Evolutionary conservation across 1,140 invertebrate species (phyloP), one percentile per base, ranked within the genome.

Genomic region (Calephelis virginiensis): DNA sequence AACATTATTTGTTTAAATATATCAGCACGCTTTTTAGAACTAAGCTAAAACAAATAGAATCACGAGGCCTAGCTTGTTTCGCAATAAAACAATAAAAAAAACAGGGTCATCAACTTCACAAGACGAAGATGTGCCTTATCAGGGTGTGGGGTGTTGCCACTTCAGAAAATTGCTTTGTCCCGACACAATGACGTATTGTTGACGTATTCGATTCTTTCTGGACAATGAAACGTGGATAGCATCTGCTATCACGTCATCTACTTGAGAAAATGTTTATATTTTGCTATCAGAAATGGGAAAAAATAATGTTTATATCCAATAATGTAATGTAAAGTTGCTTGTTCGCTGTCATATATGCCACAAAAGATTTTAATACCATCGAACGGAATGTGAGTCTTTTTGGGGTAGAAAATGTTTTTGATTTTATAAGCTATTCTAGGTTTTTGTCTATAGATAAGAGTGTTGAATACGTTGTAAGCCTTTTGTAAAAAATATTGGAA

Each of bases 101-200:
- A 59, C 53, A 59, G 53, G 53, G 53, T 59, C 53, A 10, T 59
- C 53, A 59, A 59, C 53, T 59, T 38, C 53, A 37, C 53, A 59
- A 59, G 72, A 68, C 70, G 67, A 66, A 70, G 69, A 68, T 73
- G 72, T 73, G 72, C 69, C 72, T 73, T 73, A 73, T 73, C 69
- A 64, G 68, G 69, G 66, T 70, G 67, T 69, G 62, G 66, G 74
- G 71, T 67, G 71, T 73, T 66, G 71, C 74, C 78, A 80, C 78
- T 80, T 75, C 77, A 72, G 68, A 70, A 80, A 77, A 80, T 80
- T 80, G 75, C 78, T 76, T 75, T 72, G 70, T 75, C 76, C 74
- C 70, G 61, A 74, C 72, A 73, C 75, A 70, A 64, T 66, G 67
- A 67, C 67, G 68, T 64, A 75, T 81, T 77, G 75, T 77, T 75